phyloP scores from a whole-genome alignment of 2,888 invertebrate genomes.

The Darwinula stevensoni region DNA sequence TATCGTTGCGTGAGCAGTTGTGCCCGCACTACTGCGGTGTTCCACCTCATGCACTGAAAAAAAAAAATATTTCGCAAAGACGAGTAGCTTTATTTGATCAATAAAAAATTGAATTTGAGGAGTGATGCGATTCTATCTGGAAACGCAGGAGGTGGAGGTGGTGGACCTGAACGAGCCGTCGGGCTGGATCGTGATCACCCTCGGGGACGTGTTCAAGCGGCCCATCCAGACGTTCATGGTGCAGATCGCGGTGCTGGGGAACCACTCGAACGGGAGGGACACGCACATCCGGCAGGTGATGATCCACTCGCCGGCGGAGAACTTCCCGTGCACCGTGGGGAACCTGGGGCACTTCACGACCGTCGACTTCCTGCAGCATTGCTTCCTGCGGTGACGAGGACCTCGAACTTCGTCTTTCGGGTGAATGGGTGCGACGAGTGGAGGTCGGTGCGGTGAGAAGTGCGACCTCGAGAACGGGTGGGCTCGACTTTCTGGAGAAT shows the following conservation, averaged over 20 bases:
- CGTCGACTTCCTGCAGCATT: slow-evolving; percentile 47
- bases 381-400: slow-evolving; percentile 35
- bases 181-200: slow-evolving; percentile 83
- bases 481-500: too few species aligned
- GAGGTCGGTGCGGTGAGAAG: too few species aligned
- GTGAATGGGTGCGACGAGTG: too few species aligned
- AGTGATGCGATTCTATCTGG: too few species aligned
- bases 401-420: too few species aligned
- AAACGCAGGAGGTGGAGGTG: slow-evolving; percentile 78
- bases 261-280: slow-evolving; percentile 95
- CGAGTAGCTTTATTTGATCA: too few species aligned
- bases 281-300: slow-evolving; percentile 93
- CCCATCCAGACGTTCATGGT: slow-evolving; percentile 86
- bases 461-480: too few species aligned
- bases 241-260: slow-evolving; percentile 81
- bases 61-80: too few species aligned
- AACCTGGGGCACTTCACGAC: slow-evolving; percentile 40
- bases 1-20: too few species aligned
- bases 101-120: too few species aligned
- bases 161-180: slow-evolving; percentile 75
- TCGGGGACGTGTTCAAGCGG: slow-evolving; percentile 37
- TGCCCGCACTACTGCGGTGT: too few species aligned
- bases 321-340: slow-evolving; percentile 14
- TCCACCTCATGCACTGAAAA: too few species aligned
- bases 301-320: slow-evolving; percentile 48